Conservation (phyloP, 2,113 vertebrate species). For the Ciconia stormi region DNA sequence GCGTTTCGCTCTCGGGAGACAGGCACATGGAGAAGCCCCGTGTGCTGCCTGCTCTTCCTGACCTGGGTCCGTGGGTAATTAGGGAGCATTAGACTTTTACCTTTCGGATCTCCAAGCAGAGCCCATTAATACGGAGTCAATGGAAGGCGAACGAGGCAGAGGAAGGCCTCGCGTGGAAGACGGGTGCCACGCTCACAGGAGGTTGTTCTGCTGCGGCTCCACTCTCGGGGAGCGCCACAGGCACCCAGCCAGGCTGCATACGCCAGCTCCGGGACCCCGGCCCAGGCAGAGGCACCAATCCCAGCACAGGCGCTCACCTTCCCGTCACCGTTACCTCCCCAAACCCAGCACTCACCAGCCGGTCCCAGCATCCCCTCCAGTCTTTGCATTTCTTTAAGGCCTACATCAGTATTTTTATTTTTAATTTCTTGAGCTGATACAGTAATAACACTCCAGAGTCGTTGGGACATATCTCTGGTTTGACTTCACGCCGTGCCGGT, state of each 20-base stretch:
- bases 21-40: fast-evolving
- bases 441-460: fast-evolving
- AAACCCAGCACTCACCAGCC: neutral
- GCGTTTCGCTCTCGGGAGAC: fast-evolving
- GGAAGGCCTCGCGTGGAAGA: neutral
- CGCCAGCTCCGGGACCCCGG: fast-evolving
- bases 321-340: neutral
- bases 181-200: fast-evolving
- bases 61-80: neutral
- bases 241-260: neutral
- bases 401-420: neutral
- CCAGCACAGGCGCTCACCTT: no score
- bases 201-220: neutral
- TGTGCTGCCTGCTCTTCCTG: neutral
- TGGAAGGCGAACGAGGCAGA: fast-evolving
- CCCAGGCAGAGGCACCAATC: neutral
- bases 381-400: neutral
- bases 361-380: neutral
- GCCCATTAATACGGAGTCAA: neutral
- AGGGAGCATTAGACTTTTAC: neutral
- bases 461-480: fast-evolving
- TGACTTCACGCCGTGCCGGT: no score
- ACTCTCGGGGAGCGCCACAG: fast-evolving
- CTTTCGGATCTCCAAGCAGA: fast-evolving
- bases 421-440: neutral